phyloP scores from a whole-genome alignment of 2,113 vertebrate species.

The Montifringilla adamsi region DNA sequence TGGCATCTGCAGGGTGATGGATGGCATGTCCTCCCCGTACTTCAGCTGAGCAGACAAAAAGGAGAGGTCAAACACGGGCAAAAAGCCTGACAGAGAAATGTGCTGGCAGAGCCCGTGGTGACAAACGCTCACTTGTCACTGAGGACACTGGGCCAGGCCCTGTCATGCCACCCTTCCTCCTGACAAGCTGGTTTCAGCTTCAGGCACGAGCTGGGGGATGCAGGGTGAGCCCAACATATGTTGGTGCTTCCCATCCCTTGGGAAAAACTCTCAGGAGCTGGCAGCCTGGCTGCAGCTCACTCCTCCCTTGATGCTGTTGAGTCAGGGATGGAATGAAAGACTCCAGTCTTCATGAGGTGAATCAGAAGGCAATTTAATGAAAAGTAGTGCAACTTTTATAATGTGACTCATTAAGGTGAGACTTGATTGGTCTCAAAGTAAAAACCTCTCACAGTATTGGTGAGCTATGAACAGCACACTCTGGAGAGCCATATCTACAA shows the following conservation, averaged over 20 bases:
- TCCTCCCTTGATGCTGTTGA: background rate
- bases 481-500: no score
- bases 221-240: background rate
- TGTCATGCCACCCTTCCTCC: background rate
- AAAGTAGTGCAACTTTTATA: background rate
- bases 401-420: background rate
- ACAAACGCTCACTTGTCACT: background rate
- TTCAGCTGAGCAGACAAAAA: background rate
- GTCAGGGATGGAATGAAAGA: background rate
- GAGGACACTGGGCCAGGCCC: fast-evolving
- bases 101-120: fast-evolving
- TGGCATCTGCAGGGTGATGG: background rate
- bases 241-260: background rate
- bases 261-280: fast-evolving
- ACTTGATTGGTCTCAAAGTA: background rate
- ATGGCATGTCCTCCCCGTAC: fast-evolving
- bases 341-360: background rate
- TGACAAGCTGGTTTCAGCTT: background rate
- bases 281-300: background rate
- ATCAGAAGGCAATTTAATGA: background rate
- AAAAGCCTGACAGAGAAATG: background rate
- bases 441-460: background rate
- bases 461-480: background rate
- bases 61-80: background rate
- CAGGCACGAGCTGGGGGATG: background rate